Conservation (phyloP, 2,113 vertebrate genomes). For the Rhynchomys soricoides region DNA sequence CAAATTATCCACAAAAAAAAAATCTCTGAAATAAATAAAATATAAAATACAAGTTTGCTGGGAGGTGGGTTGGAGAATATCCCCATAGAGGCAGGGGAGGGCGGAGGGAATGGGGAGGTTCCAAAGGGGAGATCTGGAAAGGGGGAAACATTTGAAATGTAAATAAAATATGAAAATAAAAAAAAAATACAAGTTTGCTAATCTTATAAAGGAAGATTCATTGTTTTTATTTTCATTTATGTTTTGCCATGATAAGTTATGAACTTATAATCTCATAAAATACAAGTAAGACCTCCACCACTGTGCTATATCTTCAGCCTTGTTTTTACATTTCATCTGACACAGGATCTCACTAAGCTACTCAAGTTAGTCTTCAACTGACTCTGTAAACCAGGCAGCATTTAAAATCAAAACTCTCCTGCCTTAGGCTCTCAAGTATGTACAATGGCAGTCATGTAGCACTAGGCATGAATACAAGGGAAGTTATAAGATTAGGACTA, state of each 20-base stretch:
- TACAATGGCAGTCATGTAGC: not conserved
- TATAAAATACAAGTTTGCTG: not conserved
- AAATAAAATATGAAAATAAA: too few species aligned
- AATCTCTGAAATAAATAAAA: not conserved
- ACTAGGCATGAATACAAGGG: not conserved
- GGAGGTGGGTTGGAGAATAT: too few species aligned
- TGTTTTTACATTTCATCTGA: not conserved
- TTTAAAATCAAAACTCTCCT: not conserved
- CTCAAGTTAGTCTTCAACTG: not conserved
- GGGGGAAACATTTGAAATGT: too few species aligned
- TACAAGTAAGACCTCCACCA: not conserved
- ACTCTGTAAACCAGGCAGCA: not conserved
- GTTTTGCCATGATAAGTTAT: not conserved
- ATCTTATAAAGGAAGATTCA: not conserved
- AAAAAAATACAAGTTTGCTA: not conserved
- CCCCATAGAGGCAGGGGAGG: too few species aligned
- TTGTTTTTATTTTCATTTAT: not conserved
- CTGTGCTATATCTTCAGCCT: not conserved
- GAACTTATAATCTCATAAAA: not conserved
- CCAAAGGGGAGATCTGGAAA: too few species aligned
- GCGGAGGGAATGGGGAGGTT: too few species aligned
- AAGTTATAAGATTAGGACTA: not conserved
- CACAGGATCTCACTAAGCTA: not conserved
- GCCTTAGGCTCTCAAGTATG: not conserved
- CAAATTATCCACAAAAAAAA: not conserved